Percentiles rank a stretch among this genome's conserved stretches.
These are phyloP conservation scores for Athene noctua DNA, from an alignment of 2,113 vertebrate genomes.

Conservation along the genomic window DNA sequence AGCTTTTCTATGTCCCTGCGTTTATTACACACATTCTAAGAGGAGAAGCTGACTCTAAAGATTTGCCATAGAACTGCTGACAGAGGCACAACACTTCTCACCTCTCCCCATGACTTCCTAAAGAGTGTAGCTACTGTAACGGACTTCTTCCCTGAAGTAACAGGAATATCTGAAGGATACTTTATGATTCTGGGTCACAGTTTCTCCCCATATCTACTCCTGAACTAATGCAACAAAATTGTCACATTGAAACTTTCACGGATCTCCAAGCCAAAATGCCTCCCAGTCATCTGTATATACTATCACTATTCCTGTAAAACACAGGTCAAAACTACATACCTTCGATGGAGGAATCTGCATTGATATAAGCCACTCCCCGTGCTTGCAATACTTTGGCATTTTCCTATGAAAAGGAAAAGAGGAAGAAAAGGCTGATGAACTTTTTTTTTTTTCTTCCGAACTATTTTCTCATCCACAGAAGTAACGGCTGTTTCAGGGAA, in stretches of 20 bases:
- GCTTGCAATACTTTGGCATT: constrained; percentile 89
- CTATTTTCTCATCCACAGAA: background rate
- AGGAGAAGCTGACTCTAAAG: background rate
- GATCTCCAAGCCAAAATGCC: background rate
- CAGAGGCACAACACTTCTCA: background rate
- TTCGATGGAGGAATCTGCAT: constrained; percentile 93
- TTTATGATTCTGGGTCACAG: background rate
- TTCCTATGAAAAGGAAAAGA: constrained; percentile 72
- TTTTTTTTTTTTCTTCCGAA: background rate
- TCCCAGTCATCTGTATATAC: background rate
- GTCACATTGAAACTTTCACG: background rate
- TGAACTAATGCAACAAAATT: background rate
- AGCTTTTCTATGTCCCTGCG: background rate
- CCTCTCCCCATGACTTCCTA: background rate
- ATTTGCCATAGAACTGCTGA: background rate
- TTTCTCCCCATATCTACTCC: background rate
- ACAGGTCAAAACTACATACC: constrained; percentile 66
- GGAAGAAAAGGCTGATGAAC: background rate
- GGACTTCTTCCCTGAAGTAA: background rate
- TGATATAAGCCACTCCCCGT: constrained; percentile 92
- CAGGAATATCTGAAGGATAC: background rate
- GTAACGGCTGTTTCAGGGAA: background rate
- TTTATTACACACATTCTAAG: fast-evolving
- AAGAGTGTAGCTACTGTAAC: background rate
- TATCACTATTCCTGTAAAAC: background rate